phyloP scores from a whole-genome alignment of 35 echinoderm and acorn worm species.

The Heliocidaris erythrogramma region DNA sequence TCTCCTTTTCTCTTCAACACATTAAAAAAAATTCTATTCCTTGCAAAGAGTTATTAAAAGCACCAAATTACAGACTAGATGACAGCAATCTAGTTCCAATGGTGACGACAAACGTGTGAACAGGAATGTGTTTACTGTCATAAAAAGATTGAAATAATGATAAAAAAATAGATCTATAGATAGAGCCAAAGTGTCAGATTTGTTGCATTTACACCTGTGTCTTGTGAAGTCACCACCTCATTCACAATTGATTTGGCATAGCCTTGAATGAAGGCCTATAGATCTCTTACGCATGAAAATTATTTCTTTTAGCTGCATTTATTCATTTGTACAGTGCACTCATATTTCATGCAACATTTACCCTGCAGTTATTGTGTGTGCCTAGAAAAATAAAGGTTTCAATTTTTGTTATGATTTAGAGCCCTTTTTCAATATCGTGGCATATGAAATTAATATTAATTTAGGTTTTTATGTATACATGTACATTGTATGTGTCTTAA shows the following conservation, averaged over 20 bases:
- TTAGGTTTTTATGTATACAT: no score
- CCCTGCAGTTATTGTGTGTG: background rate
- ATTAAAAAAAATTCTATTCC: no score
- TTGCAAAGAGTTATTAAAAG: no score
- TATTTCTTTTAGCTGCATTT: background rate
- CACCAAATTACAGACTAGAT: no score
- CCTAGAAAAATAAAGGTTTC: background rate
- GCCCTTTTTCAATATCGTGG: background rate
- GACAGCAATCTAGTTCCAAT: background rate
- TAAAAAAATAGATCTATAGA: no score
- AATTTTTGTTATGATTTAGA: background rate
- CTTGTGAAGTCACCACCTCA: background rate
- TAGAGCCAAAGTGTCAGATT: background rate
- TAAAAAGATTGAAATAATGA: background rate
- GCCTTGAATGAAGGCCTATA: background rate
- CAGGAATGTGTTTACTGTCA: background rate
- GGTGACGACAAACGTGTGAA: background rate
- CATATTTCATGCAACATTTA: background rate
- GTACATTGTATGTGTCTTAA: no score
- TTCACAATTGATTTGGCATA: background rate
- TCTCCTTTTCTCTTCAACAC: no score
- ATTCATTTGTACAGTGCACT: background rate
- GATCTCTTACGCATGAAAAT: background rate
- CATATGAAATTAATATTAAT: no score
- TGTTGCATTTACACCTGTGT: background rate